These are phyloP conservation scores for Hemistola chrysoprasaria DNA, from an alignment of 2,888 invertebrate genomes.

Conservation along the genomic window DNA sequence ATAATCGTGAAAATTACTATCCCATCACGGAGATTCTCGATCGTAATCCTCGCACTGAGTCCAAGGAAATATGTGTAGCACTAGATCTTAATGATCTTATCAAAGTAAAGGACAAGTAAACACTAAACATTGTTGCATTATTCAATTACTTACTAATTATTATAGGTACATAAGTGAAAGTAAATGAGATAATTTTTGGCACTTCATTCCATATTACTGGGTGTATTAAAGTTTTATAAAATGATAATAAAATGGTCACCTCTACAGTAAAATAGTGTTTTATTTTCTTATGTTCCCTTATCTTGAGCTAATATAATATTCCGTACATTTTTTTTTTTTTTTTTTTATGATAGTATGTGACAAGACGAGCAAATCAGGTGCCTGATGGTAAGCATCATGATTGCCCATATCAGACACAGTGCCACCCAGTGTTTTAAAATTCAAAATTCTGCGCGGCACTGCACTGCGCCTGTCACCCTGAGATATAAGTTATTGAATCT, in stretches of 20 bases:
- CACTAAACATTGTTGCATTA: constrained; percentile 61
- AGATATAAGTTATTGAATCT: no score
- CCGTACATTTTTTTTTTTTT: no score
- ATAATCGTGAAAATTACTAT: constrained; percentile 82
- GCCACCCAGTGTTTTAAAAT: no score
- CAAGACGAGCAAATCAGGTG: no score
- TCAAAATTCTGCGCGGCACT: no score
- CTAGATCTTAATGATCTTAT: constrained; percentile 79
- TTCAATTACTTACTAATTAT: constrained; percentile 55
- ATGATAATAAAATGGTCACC: constrained; percentile 74
- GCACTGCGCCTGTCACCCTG: no score
- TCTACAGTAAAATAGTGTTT: constrained; percentile 47
- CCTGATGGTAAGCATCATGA: no score
- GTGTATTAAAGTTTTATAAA: constrained; percentile 73
- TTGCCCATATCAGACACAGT: no score
- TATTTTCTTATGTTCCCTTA: constrained; percentile 14
- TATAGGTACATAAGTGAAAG: constrained; percentile 74
- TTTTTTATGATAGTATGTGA: no score
- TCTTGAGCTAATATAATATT: no score
- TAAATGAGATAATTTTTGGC: constrained; percentile 57
- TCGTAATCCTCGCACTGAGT: constrained; percentile 75
- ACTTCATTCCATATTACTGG: constrained; percentile 77
- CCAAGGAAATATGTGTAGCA: constrained; percentile 80
- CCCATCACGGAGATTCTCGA: constrained; percentile 81
- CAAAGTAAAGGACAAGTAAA: constrained; percentile 80